Evolutionary conservation across 2,797 vertebrate genomes (phyloP), one percentile per base, ranked within the genome.

Genomic region (Acanthurus leucopareius): DNA sequence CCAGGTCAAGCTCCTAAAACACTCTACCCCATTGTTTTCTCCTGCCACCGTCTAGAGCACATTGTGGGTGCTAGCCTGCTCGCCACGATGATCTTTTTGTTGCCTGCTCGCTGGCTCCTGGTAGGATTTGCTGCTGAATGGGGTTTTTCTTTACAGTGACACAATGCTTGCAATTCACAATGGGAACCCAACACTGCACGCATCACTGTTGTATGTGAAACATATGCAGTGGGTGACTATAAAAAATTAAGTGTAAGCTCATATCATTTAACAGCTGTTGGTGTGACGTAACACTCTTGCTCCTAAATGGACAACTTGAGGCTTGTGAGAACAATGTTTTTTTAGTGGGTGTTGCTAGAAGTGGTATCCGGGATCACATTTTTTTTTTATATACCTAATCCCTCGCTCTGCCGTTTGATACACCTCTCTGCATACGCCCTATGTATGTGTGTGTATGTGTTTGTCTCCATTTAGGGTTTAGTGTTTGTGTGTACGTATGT

Each of bases 121-220:
- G 87, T 89, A 94, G 95, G 95, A 95, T 96, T 95, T 95, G 88
- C 85, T 69, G 77, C 66, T 94, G 94, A 95, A 96, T 93, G 86
- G 91, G 91, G 6, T 45, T 89, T 91, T 91, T 87, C n/a, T 90
- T 92, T 91, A 92, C 93, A 92, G 90, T 94, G 91, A 95, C 92
- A 95, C 93, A 95, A 96, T 94, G 91, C 93, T 94, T 80, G 82
- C 87, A 90, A 91, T 93, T 90, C 92, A 95, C 93, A 96, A 94
- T 91, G 93, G 95, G 91, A 96, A 96, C 93, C 93, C 87, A 92
- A 96, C 91, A 93, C 95, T 92, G 89, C 92, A 92, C 90, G 91
- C 92, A 91, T 91, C 89, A 87, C 82, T 47, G 87, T 89, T 91
- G 88, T 88, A 93, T 94, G 89, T 86, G 89, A 94, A 94, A 93